Evolutionary conservation across 2,113 vertebrate genomes (phyloP).

Genomic region (Cottus gobio): DNA sequence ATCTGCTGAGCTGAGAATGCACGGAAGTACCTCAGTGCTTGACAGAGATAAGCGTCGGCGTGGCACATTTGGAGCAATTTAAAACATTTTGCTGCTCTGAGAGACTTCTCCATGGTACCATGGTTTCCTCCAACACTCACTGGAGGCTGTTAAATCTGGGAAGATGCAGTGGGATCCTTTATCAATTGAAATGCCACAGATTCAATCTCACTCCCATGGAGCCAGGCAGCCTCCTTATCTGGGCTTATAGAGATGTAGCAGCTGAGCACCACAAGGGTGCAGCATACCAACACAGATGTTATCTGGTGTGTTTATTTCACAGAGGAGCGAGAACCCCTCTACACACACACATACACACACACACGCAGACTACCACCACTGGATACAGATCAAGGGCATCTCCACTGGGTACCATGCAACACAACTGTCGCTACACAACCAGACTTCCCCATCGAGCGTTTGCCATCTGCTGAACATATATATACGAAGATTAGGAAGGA

Average conservation of each 20-base stretch:
- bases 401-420: slow-evolving; percentile 49
- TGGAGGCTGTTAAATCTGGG: slow-evolving; percentile 33
- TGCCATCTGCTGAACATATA: slow-evolving; percentile 49
- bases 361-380: slow-evolving; percentile 25
- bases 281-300: slow-evolving; percentile 80
- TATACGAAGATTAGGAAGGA: slow-evolving; percentile 38
- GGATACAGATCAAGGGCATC: slow-evolving; percentile 71
- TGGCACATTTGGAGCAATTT: slow-evolving; percentile 49
- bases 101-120: not conserved
- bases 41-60: slow-evolving; percentile 36
- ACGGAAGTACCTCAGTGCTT: slow-evolving; percentile 12
- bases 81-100: slow-evolving; percentile 35
- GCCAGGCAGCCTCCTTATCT: slow-evolving; percentile 67
- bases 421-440: slow-evolving; percentile 14
- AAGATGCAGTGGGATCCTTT: slow-evolving; percentile 55
- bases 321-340: slow-evolving; percentile 25
- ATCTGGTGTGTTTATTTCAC: slow-evolving; percentile 66
- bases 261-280: slow-evolving; percentile 78
- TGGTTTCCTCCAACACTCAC: slow-evolving; percentile 16
- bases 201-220: slow-evolving; percentile 66
- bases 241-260: slow-evolving; percentile 70
- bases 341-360: not conserved
- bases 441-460: slow-evolving; percentile 38
- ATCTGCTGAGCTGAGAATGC: slow-evolving; percentile 30
- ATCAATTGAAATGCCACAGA: slow-evolving; percentile 70